phyloP scores from a whole-genome alignment of 2,888 invertebrate species.

The Microplitis manilae region DNA sequence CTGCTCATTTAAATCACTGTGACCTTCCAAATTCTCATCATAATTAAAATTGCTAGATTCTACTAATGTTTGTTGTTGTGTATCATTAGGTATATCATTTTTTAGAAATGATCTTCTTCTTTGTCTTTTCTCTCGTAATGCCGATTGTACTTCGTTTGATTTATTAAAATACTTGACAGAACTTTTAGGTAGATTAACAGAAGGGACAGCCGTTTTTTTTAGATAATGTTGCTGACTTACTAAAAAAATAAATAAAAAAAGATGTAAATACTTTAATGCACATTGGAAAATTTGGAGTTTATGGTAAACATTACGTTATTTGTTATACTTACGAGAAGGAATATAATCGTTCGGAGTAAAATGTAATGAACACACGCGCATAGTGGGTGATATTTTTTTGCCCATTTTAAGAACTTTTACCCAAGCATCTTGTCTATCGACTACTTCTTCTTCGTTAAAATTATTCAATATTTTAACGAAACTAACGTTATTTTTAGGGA shows the following conservation, averaged over 20 bases:
- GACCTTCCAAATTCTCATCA: neutral
- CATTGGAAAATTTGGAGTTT: constrained; percentile 23
- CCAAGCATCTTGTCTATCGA: constrained; percentile 30
- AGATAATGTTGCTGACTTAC: constrained; percentile 2
- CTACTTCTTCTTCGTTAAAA: constrained; percentile 21
- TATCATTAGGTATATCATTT: neutral
- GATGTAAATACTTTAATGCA: constrained; percentile 30
- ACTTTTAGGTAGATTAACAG: constrained; percentile 29
- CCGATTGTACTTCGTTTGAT: neutral
- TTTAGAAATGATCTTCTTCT: constrained; percentile 9
- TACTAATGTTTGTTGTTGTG: neutral
- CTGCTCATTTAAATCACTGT: too few species aligned
- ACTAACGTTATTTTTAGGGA: constrained; percentile 18
- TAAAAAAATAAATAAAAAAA: neutral
- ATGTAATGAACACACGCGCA: constrained; percentile 39
- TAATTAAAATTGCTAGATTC: neutral
- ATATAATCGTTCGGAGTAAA: constrained; percentile 29
- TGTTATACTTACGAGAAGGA: constrained; percentile 11
- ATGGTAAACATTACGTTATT: constrained; percentile 17
- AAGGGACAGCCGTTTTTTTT: constrained; percentile 34
- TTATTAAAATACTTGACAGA: neutral
- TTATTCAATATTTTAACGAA: constrained; percentile 30
- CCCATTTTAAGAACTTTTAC: constrained; percentile 34
- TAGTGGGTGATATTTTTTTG: constrained; percentile 25
- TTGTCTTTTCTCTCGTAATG: constrained; percentile 14